Conservation (phyloP, 2,888 invertebrate genomes). For the Chelonus formosanus region DNA sequence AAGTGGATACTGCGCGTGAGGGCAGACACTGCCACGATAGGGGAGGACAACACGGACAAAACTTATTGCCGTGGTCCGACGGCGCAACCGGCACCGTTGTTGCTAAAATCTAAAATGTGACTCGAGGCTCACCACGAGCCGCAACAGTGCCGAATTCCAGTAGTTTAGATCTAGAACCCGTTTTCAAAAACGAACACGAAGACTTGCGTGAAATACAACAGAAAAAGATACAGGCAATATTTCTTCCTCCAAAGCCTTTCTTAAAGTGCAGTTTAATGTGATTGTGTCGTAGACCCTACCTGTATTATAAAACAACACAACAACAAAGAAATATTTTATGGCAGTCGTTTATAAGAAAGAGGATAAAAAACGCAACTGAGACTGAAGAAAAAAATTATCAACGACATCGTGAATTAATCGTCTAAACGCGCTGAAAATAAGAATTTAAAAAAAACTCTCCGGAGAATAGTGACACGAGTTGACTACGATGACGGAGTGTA, state of each 20-base stretch:
- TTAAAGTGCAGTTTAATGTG: no score
- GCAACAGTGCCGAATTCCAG: conserved; percentile 42
- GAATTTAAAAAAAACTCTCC: not conserved
- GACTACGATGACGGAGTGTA: conserved; percentile 15
- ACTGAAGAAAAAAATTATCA: no score
- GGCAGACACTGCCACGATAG: conserved; percentile 39
- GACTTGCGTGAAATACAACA: no score
- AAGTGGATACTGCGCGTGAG: conserved; percentile 30
- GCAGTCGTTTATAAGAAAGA: no score
- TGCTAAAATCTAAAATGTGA: conserved; percentile 54
- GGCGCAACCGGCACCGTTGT: conserved; percentile 50
- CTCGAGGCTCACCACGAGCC: conserved; percentile 52
- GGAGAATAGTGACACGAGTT: not conserved
- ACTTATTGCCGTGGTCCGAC: conserved; percentile 47
- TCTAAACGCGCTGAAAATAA: not conserved
- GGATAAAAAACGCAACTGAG: no score
- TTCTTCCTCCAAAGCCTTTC: no score
- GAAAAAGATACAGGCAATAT: no score
- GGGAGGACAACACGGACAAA: conserved; percentile 42
- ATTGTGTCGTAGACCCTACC: no score
- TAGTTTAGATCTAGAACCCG: conserved; percentile 32
- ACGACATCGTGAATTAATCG: conserved; percentile 3
- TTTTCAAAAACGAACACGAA: no score
- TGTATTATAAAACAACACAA: no score
- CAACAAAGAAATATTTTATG: no score